Base-by-base conservation (phyloP, 2,797 vertebrate species). In the Cheirogaleus major region DNA sequence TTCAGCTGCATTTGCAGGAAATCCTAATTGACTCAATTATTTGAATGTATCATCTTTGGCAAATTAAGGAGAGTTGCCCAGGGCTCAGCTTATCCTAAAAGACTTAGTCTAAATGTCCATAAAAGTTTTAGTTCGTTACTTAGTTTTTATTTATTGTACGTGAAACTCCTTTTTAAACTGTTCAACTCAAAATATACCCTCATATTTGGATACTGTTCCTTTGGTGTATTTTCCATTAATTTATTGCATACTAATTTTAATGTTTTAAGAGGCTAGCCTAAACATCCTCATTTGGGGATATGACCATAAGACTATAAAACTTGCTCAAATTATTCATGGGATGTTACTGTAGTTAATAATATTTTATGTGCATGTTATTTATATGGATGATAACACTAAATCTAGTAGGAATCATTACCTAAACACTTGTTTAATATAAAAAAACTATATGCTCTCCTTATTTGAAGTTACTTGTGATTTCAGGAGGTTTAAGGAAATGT, bases 21-120 rank as follows among this genome's bases (percentile, higher is more conserved):
- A 79, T 85, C 82, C 45, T 92, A 92, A 95, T 43, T 79, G 69
- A 91, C 84, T 91, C 45, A 91, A 41, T 87, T 89, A 78, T 20
- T 67, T 85, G 9, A 96, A 45, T 82, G 23, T 61, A 38, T 92
- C 45, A 80, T 95, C 72, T 96, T 92, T 69, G 50, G 38, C 35
- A 95, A 93, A 92, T 86, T 88, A 90, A 18, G 67, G 89, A 48
- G 13, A 83, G 55, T 89, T 95, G 35, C 43, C 38, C 20, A 50
- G 72, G 84, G 80, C 35, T 81, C 12, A 92, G 35, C 23, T 97
- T 90, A 89, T 84, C 43, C 76, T 63, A 30, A 72, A 20, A 88
- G 35, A 86, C 35, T 78, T 88, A 67, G 32, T 38, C 48, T 72
- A 70, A 91, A 61, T 94, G 45, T 55, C 35, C 18, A 69, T 63